phyloP scores from a whole-genome alignment of 2,797 vertebrate species.

The Lepilemur septentrionalis region DNA sequence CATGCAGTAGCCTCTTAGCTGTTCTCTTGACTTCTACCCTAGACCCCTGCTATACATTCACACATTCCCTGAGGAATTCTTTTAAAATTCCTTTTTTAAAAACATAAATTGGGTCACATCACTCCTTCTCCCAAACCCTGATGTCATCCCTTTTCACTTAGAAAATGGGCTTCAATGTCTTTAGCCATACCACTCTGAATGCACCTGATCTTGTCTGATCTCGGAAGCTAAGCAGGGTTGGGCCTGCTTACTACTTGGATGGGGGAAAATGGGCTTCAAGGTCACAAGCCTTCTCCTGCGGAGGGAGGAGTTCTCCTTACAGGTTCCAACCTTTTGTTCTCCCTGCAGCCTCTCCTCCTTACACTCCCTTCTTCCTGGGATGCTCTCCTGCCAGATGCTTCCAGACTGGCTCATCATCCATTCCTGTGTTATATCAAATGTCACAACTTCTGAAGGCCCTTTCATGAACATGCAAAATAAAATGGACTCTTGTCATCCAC shows the following conservation, averaged over 20 bases:
- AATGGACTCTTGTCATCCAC: neutral
- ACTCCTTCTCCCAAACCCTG: neutral
- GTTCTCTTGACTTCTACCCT: accelerated
- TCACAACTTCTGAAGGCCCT: neutral
- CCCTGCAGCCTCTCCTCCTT: accelerated
- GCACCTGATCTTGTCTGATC: too few species aligned
- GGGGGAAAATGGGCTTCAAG: too few species aligned
- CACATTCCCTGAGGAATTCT: neutral
- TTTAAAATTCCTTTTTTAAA: neutral
- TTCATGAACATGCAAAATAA: neutral
- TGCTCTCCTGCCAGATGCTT: neutral
- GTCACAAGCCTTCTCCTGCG: neutral
- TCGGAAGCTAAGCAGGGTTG: too few species aligned
- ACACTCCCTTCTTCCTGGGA: neutral
- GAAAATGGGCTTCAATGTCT: neutral
- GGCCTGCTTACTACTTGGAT: too few species aligned
- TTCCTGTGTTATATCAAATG: neutral
- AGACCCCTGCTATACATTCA: accelerated
- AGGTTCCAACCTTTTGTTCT: neutral
- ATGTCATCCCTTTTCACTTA: neutral
- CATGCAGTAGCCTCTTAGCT: neutral
- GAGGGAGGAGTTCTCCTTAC: neutral
- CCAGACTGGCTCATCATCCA: neutral
- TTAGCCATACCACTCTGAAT: too few species aligned
- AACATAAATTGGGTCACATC: neutral